Evolutionary conservation across 2,113 vertebrate species (phyloP).

Genomic region (Numenius arquata): DNA sequence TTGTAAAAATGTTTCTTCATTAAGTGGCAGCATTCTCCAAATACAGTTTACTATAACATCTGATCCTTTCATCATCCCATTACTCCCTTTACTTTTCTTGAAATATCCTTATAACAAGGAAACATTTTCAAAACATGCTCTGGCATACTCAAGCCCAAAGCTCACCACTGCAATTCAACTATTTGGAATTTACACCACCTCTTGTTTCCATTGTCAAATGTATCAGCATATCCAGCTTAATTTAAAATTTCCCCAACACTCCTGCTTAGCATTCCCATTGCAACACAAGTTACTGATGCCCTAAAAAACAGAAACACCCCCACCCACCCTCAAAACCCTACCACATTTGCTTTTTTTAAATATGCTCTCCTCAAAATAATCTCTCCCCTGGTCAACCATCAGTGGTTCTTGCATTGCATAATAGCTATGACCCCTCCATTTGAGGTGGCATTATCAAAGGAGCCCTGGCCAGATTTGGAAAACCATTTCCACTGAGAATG

Average conservation of each 20-base stretch:
- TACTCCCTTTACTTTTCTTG: neutral
- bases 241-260: neutral
- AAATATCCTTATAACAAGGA: neutral
- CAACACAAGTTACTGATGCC: neutral
- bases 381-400: slow-evolving; percentile 61
- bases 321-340: neutral
- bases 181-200: slow-evolving; percentile 15
- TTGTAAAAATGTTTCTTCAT: neutral
- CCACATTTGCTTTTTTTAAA: slow-evolving; percentile 40
- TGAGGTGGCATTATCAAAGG: slow-evolving; percentile 87
- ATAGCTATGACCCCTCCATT: slow-evolving; percentile 81
- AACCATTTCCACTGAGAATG: slow-evolving; percentile 93
- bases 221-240: neutral
- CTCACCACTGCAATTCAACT: neutral
- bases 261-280: neutral
- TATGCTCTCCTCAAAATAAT: slow-evolving; percentile 21
- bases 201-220: neutral
- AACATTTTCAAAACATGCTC: slow-evolving; percentile 7
- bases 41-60: neutral
- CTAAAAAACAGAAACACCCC: neutral
- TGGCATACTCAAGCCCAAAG: neutral
- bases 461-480: slow-evolving; percentile 85
- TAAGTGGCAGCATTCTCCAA: neutral
- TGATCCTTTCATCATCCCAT: neutral
- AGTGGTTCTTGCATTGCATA: slow-evolving; percentile 70